These are phyloP conservation scores for Drosophila mauritiana DNA, from an alignment of 1,140 invertebrate species.

Conservation along the genomic window DNA sequence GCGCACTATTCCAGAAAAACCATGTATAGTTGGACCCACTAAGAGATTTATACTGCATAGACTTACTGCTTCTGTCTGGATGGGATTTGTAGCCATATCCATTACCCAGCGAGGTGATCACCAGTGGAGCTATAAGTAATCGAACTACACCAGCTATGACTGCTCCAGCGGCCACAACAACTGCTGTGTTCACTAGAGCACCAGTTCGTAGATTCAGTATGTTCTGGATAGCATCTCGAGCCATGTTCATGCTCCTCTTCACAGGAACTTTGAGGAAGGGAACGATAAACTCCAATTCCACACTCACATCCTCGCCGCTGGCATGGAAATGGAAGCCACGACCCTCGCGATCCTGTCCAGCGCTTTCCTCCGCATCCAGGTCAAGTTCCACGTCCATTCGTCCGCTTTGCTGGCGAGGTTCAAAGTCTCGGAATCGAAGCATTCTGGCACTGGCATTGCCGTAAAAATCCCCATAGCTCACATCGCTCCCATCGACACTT, in stretches of 20 bases:
- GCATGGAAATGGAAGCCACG: conserved; percentile 76
- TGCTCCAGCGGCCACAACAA: conserved; percentile 67
- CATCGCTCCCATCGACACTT: conserved; percentile 20
- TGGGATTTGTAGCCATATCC: conserved; percentile 50
- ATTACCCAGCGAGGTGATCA: conserved; percentile 45
- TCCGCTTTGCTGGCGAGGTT: conserved; percentile 49
- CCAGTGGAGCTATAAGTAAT: conserved; percentile 57
- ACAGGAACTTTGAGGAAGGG: conserved; percentile 65
- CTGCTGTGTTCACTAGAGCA: conserved; percentile 60
- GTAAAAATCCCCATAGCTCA: conserved; percentile 41
- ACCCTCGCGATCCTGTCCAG: conserved; percentile 33
- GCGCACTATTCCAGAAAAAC: conserved; percentile 35
- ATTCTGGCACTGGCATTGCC: conserved; percentile 42
- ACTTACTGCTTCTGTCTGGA: conserved; percentile 54
- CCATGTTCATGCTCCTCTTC: conserved; percentile 60
- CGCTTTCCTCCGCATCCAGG: background rate
- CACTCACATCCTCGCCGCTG: conserved; percentile 65
- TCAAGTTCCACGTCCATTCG: background rate
- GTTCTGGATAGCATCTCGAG: conserved; percentile 53
- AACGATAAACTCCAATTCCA: conserved; percentile 78
- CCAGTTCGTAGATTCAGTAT: conserved; percentile 60
- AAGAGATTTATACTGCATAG: background rate
- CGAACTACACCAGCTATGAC: conserved; percentile 66
- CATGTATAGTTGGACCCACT: background rate
- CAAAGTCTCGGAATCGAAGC: conserved; percentile 74